These are phyloP conservation scores for Gambusia holbrooki DNA, from an alignment of 2,113 vertebrate species.

Conservation along the genomic window DNA sequence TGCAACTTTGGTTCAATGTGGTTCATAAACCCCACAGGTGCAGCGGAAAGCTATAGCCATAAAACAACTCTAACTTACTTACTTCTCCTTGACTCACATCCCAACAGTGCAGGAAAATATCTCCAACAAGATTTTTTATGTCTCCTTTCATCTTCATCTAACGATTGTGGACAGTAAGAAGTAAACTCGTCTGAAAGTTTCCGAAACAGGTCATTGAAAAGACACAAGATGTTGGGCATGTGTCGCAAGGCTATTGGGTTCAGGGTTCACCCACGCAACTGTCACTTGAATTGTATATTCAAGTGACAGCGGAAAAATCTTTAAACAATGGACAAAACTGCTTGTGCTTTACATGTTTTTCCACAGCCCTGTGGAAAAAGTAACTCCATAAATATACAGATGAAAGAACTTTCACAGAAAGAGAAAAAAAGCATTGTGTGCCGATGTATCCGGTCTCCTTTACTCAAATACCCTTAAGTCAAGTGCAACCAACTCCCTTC, in stretches of 20 bases:
- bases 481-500: background rate
- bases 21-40: conserved; percentile 59
- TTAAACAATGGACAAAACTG: conserved; percentile 1
- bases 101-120: conserved; percentile 50
- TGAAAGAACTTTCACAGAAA: background rate
- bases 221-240: conserved; percentile 34
- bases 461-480: background rate
- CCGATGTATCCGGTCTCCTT: background rate
- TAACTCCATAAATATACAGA: background rate
- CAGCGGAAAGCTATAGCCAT: conserved; percentile 48
- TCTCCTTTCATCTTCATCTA: conserved; percentile 41
- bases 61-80: conserved; percentile 56
- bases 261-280: conserved; percentile 23
- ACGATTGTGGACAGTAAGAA: conserved; percentile 47
- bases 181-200: conserved; percentile 53
- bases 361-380: background rate
- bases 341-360: conserved; percentile 9
- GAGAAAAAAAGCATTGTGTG: background rate
- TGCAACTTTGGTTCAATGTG: conserved; percentile 55
- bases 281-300: background rate
- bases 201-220: conserved; percentile 54
- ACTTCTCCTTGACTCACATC: conserved; percentile 61
- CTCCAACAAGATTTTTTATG: conserved; percentile 26
- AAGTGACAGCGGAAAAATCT: conserved; percentile 6
- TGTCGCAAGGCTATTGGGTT: conserved; percentile 13